A percentile compares a stretch with the other conserved stretches of the same genome.
These are phyloP conservation scores for Nasua narica DNA, from an alignment of 2,797 vertebrate genomes.

Conservation along the genomic window DNA sequence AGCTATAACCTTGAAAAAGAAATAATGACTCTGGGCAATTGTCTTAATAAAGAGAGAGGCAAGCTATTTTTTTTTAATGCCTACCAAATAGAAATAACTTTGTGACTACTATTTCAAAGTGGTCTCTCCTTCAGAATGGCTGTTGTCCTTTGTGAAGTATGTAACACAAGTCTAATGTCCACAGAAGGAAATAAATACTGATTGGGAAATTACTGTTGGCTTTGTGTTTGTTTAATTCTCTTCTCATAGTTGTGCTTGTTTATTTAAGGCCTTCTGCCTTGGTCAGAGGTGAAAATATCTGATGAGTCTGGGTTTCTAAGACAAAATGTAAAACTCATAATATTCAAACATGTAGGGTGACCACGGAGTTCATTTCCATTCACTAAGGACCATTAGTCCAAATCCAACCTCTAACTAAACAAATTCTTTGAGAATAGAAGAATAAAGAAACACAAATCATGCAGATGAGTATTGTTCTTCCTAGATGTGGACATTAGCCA, in stretches of 20 bases:
- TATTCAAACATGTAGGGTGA: neutral
- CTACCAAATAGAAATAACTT: neutral
- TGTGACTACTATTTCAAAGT: neutral
- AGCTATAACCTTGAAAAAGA: neutral
- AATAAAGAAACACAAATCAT: slow-evolving; percentile 67
- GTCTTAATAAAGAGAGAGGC: neutral
- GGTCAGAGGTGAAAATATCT: slow-evolving; percentile 47
- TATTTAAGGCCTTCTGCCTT: slow-evolving; percentile 47
- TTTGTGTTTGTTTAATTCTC: slow-evolving; percentile 57
- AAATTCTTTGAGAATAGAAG: slow-evolving; percentile 29
- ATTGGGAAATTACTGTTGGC: slow-evolving; percentile 1
- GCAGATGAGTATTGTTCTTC: neutral
- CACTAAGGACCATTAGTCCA: neutral
- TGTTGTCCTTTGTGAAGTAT: slow-evolving; percentile 1
- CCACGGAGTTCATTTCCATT: neutral
- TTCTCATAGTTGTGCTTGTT: slow-evolving; percentile 55
- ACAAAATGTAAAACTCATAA: neutral
- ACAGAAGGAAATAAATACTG: slow-evolving; percentile 62
- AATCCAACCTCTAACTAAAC: neutral
- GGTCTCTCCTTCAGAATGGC: neutral
- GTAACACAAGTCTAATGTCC: slow-evolving; percentile 50
- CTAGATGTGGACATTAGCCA: slow-evolving; percentile 66
- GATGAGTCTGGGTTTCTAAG: slow-evolving; percentile 58
- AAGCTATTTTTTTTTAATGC: neutral
- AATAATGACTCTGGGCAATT: neutral